Evolutionary conservation across 2,888 invertebrate species (phyloP), one percentile per base, ranked within the genome.

Genomic region (Venusia cambrica): DNA sequence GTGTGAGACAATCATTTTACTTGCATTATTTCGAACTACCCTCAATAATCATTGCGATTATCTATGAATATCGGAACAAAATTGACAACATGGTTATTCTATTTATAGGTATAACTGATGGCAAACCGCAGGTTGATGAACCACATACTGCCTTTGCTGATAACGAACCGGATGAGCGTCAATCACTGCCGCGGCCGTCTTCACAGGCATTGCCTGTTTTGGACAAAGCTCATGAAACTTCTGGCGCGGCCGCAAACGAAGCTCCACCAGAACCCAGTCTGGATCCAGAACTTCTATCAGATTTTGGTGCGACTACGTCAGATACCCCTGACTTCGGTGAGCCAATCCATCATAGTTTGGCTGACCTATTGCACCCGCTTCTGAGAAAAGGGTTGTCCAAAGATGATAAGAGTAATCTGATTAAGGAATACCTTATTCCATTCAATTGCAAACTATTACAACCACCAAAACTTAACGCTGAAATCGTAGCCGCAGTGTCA

Each of bases 301-400:
- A 20, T 11, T 16, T 26, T 1, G 26, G 33, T 4, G 33, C n/a
- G 16, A 10, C 5, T n/a, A 24, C 21, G 3, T 12, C 12, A 5
- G 31, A 31, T 14, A 24, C 31, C 2, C 22, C 31, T 7, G 31
- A 31, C n/a, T 9, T 30, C 3, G 30, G 21, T 5, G 20, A 21
- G 3, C 15, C 15, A 2, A 30, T 30, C 7, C 17, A 24, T n/a
- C n/a, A 17, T 3, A 31, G 5, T 5, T 8, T 31, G 8, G 14
- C 16, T 2, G 24, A 31, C 6, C 2, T 24, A 8, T 31, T 16
- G 16, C 16, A 8, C 2, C 31, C 31, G 4, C 4, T 31, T 12
- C 8, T 28, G 12, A 18, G 13, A 11, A 31, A 11, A 5, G 22
- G 22, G 4, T 11, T 5, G 6, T 16, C 21, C n/a, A 15, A 22